phyloP scores from a whole-genome alignment of 1,140 invertebrate genomes.

The Antheraea mylitta region DNA sequence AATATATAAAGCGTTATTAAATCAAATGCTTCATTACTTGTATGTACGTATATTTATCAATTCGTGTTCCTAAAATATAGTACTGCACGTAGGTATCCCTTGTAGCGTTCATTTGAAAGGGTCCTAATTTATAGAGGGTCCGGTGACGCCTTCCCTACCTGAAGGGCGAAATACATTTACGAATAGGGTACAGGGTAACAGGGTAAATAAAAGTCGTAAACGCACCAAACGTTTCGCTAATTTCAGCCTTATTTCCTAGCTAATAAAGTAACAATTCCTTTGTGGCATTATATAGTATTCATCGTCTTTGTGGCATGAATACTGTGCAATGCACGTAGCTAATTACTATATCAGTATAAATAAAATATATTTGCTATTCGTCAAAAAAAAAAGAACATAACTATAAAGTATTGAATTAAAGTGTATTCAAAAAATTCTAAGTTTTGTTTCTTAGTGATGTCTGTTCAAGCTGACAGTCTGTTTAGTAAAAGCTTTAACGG shows the following conservation, averaged over 20 bases:
- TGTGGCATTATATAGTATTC: not conserved
- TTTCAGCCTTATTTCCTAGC: not conserved
- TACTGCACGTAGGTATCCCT: not conserved
- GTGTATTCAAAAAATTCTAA: not conserved
- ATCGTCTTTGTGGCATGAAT: not conserved
- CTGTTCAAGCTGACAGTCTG: not conserved
- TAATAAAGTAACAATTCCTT: not conserved
- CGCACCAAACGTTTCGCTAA: not conserved
- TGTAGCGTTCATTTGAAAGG: constrained; percentile 12
- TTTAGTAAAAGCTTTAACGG: not conserved
- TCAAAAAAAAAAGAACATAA: too few relatives aligned
- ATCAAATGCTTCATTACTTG: too few relatives aligned
- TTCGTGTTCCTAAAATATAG: not conserved
- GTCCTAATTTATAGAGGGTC: constrained; percentile 23
- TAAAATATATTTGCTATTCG: not conserved
- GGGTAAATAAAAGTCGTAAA: constrained; percentile 7
- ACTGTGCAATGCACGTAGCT: not conserved
- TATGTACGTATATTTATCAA: too few relatives aligned
- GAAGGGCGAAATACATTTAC: constrained; percentile 10
- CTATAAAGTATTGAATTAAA: not conserved
- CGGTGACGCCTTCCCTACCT: constrained; percentile 22
- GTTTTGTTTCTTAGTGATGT: not conserved
- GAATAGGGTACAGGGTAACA: constrained; percentile 3
- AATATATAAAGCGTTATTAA: too few relatives aligned
- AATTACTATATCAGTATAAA: not conserved